Conservation (phyloP, 2,113 vertebrate species). For the Callopanchax toddi region DNA sequence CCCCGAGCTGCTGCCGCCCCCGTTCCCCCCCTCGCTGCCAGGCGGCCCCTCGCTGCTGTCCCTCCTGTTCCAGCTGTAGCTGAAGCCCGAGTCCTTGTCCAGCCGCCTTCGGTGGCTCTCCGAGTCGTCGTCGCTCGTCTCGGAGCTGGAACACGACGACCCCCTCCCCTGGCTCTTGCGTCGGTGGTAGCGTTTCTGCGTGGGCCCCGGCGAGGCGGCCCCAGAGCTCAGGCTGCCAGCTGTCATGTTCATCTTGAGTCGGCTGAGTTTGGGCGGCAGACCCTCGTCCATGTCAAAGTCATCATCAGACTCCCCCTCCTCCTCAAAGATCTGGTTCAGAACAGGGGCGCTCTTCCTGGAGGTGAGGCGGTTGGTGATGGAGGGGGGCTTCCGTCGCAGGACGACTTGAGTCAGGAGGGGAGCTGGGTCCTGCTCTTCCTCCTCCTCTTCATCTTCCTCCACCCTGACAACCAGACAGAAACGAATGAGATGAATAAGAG, state of each 20-base stretch:
- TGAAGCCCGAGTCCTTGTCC: conserved; percentile 90
- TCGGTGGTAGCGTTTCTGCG: conserved; percentile 92
- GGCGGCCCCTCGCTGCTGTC: conserved; percentile 95
- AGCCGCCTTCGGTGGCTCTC: conserved; percentile 90
- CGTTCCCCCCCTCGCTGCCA: conserved; percentile 85
- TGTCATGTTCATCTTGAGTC: conserved; percentile 92
- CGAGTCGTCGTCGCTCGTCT: conserved; percentile 96
- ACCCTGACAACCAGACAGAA: conserved; percentile 71
- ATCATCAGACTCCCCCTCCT: conserved; percentile 95
- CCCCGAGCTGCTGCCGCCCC: conserved; percentile 80
- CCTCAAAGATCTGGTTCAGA: conserved; percentile 98
- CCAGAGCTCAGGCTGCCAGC: conserved; percentile 2
- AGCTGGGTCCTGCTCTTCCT: conserved; percentile 89
- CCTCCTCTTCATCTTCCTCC: conserved; percentile 95
- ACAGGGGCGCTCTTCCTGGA: conserved; percentile 94
- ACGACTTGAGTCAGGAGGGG: conserved; percentile 89
- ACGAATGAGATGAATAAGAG: no score
- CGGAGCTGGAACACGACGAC: conserved; percentile 95
- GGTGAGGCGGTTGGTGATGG: conserved; percentile 93
- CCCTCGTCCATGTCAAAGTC: conserved; percentile 95
- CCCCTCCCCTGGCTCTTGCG: conserved; percentile 95
- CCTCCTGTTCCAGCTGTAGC: conserved; percentile 90
- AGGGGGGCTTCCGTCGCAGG: conserved; percentile 90
- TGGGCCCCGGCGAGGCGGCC: conserved; percentile 80
- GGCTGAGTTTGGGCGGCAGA: conserved; percentile 93